These are phyloP conservation scores for Callyntrura sp. DNA, from an alignment of 2,888 invertebrate species.

Conservation along the genomic window DNA sequence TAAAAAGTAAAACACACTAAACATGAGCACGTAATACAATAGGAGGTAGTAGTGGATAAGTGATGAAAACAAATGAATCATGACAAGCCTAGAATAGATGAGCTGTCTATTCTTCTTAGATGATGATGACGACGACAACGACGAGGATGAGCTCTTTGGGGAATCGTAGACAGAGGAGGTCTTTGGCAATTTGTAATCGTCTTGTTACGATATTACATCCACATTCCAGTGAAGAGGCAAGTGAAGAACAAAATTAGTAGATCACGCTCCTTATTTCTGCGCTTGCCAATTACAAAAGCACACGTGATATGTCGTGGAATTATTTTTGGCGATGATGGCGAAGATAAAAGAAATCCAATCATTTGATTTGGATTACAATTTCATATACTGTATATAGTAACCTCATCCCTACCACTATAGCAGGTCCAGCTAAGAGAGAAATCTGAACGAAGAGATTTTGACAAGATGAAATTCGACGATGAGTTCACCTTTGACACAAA, in stretches of 20 bases:
- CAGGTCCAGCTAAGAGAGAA: background rate
- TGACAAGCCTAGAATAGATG: background rate
- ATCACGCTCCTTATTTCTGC: background rate
- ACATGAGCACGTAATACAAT: background rate
- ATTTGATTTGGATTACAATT: background rate
- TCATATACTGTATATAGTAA: background rate
- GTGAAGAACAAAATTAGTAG: background rate
- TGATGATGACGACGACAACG: background rate
- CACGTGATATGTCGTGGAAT: background rate
- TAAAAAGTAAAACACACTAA: background rate
- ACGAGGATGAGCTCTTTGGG: conserved; percentile 7
- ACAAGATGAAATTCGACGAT: no score
- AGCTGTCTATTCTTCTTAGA: background rate
- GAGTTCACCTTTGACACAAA: no score
- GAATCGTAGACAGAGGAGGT: background rate
- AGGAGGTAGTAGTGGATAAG: background rate
- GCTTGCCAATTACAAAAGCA: background rate
- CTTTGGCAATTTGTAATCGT: conserved; percentile 27
- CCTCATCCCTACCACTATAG: no score
- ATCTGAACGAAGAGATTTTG: no score
- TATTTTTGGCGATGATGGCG: conserved; percentile 14
- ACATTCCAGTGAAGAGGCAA: background rate
- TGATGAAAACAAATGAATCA: background rate
- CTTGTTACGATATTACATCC: background rate
- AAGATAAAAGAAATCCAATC: background rate